Percentiles rank a stretch among this genome's conserved stretches.
Conservation (phyloP, 2,797 vertebrate species). For the Platalea minor region DNA sequence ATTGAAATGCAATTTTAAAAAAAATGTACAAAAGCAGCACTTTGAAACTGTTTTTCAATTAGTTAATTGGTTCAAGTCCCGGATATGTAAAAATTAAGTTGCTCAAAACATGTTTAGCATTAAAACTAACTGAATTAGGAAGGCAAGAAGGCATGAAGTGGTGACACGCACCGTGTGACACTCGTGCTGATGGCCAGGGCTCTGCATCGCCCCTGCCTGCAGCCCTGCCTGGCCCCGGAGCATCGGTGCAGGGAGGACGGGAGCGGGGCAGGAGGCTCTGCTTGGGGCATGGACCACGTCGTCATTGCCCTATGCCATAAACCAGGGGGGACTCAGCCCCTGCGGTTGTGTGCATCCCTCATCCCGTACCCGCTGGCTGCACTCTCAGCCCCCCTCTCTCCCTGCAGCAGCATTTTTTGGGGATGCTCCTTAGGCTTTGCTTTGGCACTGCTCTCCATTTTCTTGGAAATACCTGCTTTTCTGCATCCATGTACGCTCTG, state of each 20-base stretch:
- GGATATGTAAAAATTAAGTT: background rate
- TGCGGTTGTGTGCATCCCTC: background rate
- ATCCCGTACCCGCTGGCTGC: fast-evolving
- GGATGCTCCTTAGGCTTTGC: background rate
- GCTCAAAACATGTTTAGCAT: background rate
- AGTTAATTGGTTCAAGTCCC: background rate
- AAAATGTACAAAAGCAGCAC: background rate
- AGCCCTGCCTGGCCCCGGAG: background rate
- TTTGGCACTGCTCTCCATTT: fast-evolving
- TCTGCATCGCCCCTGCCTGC: fast-evolving
- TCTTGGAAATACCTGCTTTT: background rate
- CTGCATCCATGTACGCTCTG: fast-evolving
- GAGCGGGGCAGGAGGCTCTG: background rate
- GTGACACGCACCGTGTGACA: fast-evolving
- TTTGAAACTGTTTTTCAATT: background rate
- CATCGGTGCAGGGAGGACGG: fast-evolving
- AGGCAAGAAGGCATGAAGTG: background rate
- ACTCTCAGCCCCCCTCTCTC: background rate
- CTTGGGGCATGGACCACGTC: background rate
- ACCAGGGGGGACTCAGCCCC: background rate
- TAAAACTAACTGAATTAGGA: background rate
- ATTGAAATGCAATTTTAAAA: background rate
- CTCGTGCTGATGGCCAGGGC: background rate
- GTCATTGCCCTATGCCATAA: fast-evolving
- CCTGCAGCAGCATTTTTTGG: background rate